Percentiles rank a stretch among this genome's conserved stretches.
Conservation (phyloP, 2,797 vertebrate species). For the Heterohyrax brucei region DNA sequence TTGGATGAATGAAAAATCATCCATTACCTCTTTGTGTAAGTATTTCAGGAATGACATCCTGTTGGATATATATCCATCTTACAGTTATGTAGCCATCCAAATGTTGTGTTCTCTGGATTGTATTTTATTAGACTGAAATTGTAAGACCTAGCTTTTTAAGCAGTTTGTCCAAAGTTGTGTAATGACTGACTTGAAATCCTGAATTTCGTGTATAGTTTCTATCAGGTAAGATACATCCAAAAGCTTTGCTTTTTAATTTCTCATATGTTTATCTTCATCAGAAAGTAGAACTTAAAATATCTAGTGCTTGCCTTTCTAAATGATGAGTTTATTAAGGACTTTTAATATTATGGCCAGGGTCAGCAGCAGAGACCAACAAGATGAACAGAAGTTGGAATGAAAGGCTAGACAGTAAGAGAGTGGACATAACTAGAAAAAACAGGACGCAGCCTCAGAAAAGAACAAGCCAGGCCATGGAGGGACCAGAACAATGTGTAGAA, state of each 20-base stretch:
- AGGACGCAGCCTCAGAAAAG: not conserved
- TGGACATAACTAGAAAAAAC: not conserved
- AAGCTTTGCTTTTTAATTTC: conserved; percentile 48
- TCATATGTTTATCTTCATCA: conserved; percentile 24
- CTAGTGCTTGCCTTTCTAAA: conserved; percentile 8
- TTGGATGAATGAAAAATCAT: conserved; percentile 11
- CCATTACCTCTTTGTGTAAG: not conserved
- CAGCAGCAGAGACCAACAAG: conserved; percentile 37
- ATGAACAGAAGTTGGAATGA: not conserved
- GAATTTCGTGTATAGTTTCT: not conserved
- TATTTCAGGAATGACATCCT: not conserved
- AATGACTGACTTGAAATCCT: not conserved
- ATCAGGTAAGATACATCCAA: not conserved
- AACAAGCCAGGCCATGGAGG: not conserved
- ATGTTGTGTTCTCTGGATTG: not conserved
- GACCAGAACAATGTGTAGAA: not conserved
- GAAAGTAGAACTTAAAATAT: conserved; percentile 19
- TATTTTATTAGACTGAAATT: conserved; percentile 2
- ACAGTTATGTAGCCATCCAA: not conserved
- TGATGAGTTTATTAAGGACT: not conserved
- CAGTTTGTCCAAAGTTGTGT: conserved; percentile 28
- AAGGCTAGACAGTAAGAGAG: not conserved
- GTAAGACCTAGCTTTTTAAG: not conserved
- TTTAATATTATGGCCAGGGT: conserved; percentile 1
- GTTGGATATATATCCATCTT: not conserved